phyloP scores from a whole-genome alignment of 2,113 vertebrate species.

The Phainopepla nitens region DNA sequence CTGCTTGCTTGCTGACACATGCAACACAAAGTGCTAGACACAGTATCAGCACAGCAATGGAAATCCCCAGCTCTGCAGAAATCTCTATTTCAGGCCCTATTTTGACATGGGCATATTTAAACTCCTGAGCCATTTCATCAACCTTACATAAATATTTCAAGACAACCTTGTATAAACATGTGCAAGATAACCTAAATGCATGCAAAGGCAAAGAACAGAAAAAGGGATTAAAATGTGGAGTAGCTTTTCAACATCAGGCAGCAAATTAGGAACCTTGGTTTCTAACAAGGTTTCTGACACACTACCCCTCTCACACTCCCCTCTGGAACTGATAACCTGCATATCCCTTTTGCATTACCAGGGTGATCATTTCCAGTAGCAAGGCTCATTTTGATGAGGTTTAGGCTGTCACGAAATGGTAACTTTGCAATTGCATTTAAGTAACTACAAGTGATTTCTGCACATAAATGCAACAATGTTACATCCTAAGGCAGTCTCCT shows the following conservation, averaged over 20 bases:
- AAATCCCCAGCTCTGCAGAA: neutral
- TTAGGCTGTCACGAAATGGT: neutral
- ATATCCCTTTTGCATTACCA: neutral
- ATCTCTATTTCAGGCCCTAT: neutral
- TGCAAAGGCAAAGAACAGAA: neutral
- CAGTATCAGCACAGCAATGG: neutral
- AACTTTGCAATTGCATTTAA: neutral
- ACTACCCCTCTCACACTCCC: neutral
- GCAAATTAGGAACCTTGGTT: neutral
- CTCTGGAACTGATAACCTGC: neutral
- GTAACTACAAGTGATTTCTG: neutral
- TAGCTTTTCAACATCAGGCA: neutral
- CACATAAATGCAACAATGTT: neutral
- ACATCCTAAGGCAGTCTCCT: neutral
- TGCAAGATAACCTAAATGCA: neutral
- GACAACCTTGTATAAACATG: neutral
- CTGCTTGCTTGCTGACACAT: neutral
- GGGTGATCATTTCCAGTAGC: neutral
- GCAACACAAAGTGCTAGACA: neutral
- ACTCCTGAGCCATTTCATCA: neutral
- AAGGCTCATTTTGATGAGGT: neutral
- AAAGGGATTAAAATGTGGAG: neutral
- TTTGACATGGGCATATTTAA: neutral
- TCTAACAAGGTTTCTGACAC: neutral
- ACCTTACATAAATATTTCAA: neutral